A percentile compares a stretch with the other conserved stretches of the same genome.
Evolutionary conservation across 2,113 vertebrate species (phyloP).

Genomic region (Sigmodon hispidus): DNA sequence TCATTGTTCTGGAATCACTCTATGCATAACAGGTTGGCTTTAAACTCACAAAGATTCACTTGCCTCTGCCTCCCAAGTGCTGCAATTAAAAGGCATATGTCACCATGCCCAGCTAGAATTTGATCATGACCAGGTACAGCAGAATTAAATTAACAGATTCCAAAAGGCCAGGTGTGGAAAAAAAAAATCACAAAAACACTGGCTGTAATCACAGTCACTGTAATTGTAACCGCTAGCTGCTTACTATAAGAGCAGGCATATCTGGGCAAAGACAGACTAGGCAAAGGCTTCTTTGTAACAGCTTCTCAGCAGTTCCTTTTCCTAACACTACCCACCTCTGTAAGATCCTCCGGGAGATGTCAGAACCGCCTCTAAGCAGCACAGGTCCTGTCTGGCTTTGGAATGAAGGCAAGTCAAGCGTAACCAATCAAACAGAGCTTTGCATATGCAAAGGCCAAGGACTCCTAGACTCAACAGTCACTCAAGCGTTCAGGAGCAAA

Average conservation of each 20-base stretch:
- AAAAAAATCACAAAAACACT: constrained; percentile 54
- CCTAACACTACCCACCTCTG: neutral
- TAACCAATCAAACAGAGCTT: neutral
- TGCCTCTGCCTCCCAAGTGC: neutral
- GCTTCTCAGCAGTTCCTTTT: neutral
- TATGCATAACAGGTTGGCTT: neutral
- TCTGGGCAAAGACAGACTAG: constrained; percentile 5
- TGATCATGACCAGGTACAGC: neutral
- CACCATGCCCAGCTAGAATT: neutral
- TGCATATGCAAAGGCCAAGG: neutral
- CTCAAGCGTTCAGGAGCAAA: neutral
- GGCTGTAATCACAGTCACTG: constrained; percentile 35
- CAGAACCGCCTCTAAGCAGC: neutral
- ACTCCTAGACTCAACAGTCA: neutral
- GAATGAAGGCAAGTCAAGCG: neutral
- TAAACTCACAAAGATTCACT: neutral
- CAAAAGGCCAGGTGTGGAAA: constrained; percentile 51
- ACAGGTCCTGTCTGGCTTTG: neutral
- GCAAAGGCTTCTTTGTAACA: neutral
- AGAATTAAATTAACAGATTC: constrained; percentile 48
- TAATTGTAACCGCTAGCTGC: constrained; percentile 41
- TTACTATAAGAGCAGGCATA: neutral
- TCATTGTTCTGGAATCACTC: neutral
- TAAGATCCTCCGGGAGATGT: neutral
- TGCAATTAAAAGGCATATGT: neutral